A percentile compares a stretch with the other conserved stretches of the same genome.
Conservation (phyloP, 1,140 invertebrate species). For the Lepidurus arcticus region DNA sequence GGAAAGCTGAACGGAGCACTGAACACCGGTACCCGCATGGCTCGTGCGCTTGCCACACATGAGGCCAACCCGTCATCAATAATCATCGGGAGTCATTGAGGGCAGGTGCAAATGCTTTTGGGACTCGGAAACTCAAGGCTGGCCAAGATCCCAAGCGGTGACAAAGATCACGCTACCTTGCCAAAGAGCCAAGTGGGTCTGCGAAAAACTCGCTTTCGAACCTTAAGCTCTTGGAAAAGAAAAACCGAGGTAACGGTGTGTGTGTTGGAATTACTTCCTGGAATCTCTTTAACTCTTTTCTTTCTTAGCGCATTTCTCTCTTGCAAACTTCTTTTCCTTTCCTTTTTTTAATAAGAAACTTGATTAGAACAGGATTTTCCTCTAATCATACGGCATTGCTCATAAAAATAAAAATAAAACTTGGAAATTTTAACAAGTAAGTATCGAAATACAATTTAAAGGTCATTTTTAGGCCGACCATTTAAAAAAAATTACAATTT, state of each 20-base stretch:
- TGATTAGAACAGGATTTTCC: no score
- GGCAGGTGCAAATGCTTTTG: slow-evolving; percentile 3
- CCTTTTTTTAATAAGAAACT: neutral
- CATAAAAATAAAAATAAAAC: no score
- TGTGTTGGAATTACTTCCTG: neutral
- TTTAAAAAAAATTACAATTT: no score
- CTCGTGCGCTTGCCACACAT: slow-evolving; percentile 13
- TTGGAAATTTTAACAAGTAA: no score
- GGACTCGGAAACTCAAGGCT: neutral
- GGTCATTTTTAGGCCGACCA: no score
- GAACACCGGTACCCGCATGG: slow-evolving; percentile 20
- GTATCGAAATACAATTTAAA: no score
- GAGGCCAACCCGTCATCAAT: slow-evolving; percentile 20
- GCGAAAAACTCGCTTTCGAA: neutral
- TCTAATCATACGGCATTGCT: no score
- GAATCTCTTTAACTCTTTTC: neutral
- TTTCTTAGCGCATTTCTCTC: neutral
- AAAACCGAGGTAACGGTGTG: neutral
- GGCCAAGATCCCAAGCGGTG: neutral
- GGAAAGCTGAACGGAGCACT: neutral
- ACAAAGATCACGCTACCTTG: no score
- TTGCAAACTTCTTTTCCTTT: neutral
- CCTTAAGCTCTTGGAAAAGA: neutral
- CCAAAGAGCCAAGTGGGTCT: slow-evolving; percentile 10
- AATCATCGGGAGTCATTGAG: slow-evolving; percentile 21